Evolutionary conservation across 37 sponge, comb jelly and placozoan species (phyloP).

Genomic region (Cliona cf. orientalis): DNA sequence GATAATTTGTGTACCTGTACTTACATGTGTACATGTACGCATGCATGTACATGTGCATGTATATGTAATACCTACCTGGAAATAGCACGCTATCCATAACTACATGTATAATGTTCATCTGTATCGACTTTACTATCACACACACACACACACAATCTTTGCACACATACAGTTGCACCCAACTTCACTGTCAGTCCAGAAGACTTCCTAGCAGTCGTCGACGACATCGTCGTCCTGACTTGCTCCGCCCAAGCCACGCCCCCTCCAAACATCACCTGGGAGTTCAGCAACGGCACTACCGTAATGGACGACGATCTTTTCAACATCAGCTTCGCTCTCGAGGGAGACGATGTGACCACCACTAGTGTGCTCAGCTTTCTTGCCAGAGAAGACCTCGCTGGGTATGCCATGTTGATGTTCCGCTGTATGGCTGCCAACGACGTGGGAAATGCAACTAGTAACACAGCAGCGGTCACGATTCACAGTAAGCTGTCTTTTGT

Average conservation of each 20-base stretch:
- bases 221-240: not conserved
- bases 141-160: not conserved
- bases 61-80: not conserved
- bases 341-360: not conserved
- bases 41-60: not conserved
- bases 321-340: not conserved
- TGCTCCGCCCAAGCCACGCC: conserved; percentile 16
- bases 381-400: not conserved
- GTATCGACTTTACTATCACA: no score
- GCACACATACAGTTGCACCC: not conserved
- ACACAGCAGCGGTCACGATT: not conserved
- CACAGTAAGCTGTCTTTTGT: not conserved
- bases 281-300: not conserved
- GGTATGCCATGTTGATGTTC: not conserved
- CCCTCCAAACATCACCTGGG: conserved; percentile 34
- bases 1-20: no score
- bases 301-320: not conserved
- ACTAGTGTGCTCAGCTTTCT: conserved; percentile 3
- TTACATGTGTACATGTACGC: not conserved
- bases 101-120: not conserved
- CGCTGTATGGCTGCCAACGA: conserved; percentile 21
- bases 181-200: not conserved
- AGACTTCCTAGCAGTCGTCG: not conserved
- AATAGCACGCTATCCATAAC: not conserved
- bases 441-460: not conserved